Evolutionary conservation across 1,140 invertebrate genomes (phyloP).

Genomic region (Forficula auricularia): DNA sequence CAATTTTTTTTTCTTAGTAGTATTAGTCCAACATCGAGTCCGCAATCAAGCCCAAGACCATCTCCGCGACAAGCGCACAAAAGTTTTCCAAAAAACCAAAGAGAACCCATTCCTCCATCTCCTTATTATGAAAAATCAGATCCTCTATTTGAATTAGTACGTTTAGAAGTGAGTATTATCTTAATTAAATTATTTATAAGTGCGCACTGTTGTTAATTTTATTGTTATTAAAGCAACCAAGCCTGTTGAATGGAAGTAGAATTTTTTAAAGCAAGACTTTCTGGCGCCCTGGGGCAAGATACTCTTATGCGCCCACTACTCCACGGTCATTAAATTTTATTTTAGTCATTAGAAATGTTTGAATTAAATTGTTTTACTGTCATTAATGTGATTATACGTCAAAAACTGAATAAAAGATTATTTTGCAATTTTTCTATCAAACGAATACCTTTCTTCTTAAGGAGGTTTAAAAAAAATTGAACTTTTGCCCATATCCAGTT

Average conservation of each 20-base stretch:
- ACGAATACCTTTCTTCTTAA: too few species aligned
- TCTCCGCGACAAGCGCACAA: conserved; percentile 20
- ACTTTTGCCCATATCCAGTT: too few species aligned
- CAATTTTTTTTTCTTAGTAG: conserved; percentile 13
- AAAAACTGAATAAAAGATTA: background rate
- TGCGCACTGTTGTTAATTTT: background rate
- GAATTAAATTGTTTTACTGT: background rate
- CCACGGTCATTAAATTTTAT: background rate
- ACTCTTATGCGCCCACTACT: too few species aligned
- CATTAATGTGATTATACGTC: background rate
- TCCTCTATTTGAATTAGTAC: background rate
- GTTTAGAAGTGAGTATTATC: conserved; percentile 6
- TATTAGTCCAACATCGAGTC: conserved; percentile 21
- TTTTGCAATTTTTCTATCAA: too few species aligned
- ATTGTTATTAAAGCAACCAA: background rate
- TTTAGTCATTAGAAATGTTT: background rate
- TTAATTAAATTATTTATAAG: background rate
- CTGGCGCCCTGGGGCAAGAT: too few species aligned
- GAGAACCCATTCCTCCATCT: background rate
- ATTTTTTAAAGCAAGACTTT: too few species aligned
- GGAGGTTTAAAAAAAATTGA: too few species aligned
- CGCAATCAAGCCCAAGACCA: conserved; percentile 21
- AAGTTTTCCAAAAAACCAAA: conserved; percentile 7
- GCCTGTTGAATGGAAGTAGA: too few species aligned
- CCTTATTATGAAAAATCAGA: conserved; percentile 1